Percentiles rank a stretch among this genome's conserved stretches.
Conservation (phyloP, 2,888 invertebrate genomes). For the Trileptium ribeirensis region DNA sequence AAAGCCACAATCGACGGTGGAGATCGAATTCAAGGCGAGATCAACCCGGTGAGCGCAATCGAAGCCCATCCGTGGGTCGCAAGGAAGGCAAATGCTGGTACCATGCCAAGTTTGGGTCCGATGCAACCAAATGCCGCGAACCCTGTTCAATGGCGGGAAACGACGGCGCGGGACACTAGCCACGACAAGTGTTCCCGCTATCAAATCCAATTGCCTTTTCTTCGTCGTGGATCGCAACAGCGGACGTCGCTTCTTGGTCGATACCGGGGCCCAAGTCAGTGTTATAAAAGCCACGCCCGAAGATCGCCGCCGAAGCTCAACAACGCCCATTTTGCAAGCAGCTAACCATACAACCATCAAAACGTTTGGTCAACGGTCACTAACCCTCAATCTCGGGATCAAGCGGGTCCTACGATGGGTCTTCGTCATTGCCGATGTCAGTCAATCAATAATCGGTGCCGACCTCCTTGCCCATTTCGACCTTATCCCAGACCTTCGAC, state of each 20-base stretch:
- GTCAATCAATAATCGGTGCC: neutral
- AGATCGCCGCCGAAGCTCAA: neutral
- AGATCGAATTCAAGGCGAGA: neutral
- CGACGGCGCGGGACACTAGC: neutral
- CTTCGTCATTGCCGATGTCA: constrained; percentile 3
- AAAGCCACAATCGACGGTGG: neutral
- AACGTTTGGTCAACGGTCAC: neutral
- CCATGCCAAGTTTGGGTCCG: neutral
- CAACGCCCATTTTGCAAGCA: neutral
- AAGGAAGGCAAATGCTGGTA: neutral
- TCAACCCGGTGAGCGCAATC: neutral
- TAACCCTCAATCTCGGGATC: neutral
- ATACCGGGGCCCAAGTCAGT: neutral
- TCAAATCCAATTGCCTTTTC: neutral
- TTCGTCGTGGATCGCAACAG: neutral
- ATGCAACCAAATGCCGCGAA: neutral
- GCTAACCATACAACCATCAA: neutral
- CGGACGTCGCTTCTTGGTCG: neutral
- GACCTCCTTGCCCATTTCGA: neutral
- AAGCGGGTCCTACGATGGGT: neutral
- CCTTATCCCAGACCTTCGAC: neutral
- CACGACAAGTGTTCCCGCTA: neutral
- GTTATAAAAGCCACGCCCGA: neutral
- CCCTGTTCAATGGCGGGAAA: neutral
- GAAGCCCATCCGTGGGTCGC: neutral